These are phyloP conservation scores for Agraylea sexmaculata DNA, from an alignment of 1,140 invertebrate species.

Conservation along the genomic window DNA sequence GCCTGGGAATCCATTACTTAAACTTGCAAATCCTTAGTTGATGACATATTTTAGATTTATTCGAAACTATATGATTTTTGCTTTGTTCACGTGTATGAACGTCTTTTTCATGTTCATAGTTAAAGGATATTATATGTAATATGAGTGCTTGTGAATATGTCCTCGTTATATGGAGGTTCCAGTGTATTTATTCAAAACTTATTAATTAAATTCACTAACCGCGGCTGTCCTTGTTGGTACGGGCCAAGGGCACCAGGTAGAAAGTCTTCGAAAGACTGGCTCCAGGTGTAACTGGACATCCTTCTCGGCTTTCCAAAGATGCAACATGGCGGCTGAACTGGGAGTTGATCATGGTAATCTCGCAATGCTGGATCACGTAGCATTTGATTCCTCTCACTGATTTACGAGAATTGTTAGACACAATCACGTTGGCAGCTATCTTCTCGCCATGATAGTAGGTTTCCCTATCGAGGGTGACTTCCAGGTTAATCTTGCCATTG, in stretches of 20 bases:
- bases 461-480: slow-evolving; percentile 76
- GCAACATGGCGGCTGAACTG: slow-evolving; percentile 83
- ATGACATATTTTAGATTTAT: too few relatives aligned
- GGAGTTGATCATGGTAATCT: slow-evolving; percentile 85
- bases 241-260: slow-evolving; percentile 72
- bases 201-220: slow-evolving; percentile 40
- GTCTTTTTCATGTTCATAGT: too few relatives aligned
- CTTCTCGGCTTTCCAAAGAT: slow-evolving; percentile 76
- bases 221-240: slow-evolving; percentile 75
- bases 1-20: too few relatives aligned
- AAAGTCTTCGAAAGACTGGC: slow-evolving; percentile 79
- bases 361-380: slow-evolving; percentile 79
- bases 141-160: too few relatives aligned
- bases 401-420: slow-evolving; percentile 81
- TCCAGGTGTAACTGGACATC: slow-evolving; percentile 81
- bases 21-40: too few relatives aligned
- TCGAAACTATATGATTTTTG: too few relatives aligned
- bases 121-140: too few relatives aligned
- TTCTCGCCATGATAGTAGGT: slow-evolving; percentile 86
- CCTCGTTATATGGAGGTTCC: too few relatives aligned
- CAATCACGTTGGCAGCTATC: slow-evolving; percentile 66
- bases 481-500: slow-evolving; percentile 75
- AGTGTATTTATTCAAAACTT: too few relatives aligned
- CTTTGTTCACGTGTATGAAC: too few relatives aligned
- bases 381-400: slow-evolving; percentile 78